phyloP scores from a whole-genome alignment of 2,113 vertebrate genomes.

The Helogale parvula region DNA sequence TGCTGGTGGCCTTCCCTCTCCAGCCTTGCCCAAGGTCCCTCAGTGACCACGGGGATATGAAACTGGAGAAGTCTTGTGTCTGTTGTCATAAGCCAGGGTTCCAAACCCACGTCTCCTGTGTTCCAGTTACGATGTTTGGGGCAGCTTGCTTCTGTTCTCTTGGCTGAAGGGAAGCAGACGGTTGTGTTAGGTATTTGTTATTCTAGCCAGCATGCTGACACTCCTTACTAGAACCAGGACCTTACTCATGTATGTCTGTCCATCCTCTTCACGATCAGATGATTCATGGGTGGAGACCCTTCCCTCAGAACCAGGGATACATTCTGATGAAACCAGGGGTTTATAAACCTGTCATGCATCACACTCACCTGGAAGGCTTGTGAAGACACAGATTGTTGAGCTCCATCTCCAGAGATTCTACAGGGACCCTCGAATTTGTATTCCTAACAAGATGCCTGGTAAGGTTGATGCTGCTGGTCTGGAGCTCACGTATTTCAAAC shows the following conservation, averaged over 20 bases:
- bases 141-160: background rate
- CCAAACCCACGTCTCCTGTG: conserved; percentile 3
- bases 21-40: accelerated
- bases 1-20: background rate
- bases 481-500: background rate
- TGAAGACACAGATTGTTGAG: background rate
- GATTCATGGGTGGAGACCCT: background rate
- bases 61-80: too few relatives aligned
- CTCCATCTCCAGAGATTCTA: background rate
- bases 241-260: background rate
- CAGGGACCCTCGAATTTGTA: background rate
- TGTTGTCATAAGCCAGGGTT: background rate
- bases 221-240: background rate
- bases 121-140: background rate
- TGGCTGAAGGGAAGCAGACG: background rate
- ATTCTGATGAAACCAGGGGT: background rate
- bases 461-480: background rate
- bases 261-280: background rate
- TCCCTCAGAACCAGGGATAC: background rate
- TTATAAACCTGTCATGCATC: background rate
- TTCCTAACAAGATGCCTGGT: background rate
- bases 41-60: too few relatives aligned
- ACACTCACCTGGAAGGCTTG: background rate
- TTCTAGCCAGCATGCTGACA: background rate
- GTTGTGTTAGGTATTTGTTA: background rate